A percentile compares a stretch with the other conserved stretches of the same genome.
phyloP scores from a whole-genome alignment of 2,797 vertebrate species.

The Periparus ater region DNA sequence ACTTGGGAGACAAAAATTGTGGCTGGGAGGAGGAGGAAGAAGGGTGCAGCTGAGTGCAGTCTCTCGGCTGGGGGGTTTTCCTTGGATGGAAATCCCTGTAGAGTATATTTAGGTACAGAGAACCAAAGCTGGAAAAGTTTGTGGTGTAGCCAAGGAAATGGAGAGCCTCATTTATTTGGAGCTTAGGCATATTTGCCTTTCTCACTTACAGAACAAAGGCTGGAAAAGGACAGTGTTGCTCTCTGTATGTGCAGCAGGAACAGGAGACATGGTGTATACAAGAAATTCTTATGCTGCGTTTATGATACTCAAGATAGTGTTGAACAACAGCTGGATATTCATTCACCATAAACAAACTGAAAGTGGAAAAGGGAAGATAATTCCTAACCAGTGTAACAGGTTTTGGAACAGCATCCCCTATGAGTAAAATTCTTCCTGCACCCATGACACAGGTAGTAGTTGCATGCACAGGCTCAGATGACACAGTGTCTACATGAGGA shows the following conservation, averaged over 20 bases:
- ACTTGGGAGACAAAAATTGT: not conserved
- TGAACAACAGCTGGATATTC: not conserved
- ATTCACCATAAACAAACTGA: not conserved
- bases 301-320: too few relatives aligned
- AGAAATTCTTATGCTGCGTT: not conserved
- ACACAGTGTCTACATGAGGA: not conserved
- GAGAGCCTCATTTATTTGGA: not conserved
- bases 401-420: not conserved
- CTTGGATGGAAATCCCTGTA: not conserved
- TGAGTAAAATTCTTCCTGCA: not conserved
- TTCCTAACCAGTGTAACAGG: not conserved
- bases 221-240: not conserved
- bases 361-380: not conserved
- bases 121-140: not conserved
- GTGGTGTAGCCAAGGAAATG: not conserved
- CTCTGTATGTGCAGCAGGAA: not conserved
- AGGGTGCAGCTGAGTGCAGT: not conserved
- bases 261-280: not conserved
- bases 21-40: not conserved
- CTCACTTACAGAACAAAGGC: not conserved
- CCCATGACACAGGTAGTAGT: too few relatives aligned
- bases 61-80: not conserved
- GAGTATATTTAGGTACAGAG: not conserved
- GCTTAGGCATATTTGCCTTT: not conserved
- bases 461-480: not conserved